phyloP scores from a whole-genome alignment of 2,113 vertebrate species.

The Pandion haliaetus region DNA sequence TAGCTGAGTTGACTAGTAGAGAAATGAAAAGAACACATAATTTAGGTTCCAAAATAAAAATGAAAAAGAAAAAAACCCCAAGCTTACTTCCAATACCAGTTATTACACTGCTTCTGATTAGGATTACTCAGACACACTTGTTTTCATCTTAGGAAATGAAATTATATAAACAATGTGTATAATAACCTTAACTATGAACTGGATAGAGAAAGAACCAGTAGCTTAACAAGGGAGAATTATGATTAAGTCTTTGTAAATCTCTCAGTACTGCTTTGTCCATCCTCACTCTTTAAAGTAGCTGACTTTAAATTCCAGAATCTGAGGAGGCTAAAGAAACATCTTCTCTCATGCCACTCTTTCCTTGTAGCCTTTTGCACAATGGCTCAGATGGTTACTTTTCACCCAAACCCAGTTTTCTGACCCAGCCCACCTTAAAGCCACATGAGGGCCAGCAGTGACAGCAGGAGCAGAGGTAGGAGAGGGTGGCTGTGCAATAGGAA shows the following conservation, averaged over 20 bases:
- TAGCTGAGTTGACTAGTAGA: neutral
- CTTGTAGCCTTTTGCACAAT: neutral
- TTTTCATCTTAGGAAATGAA: neutral
- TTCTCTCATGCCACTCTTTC: neutral
- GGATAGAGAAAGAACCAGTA: neutral
- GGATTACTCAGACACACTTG: neutral
- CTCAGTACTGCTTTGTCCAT: neutral
- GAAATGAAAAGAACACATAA: neutral
- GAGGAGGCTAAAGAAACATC: neutral
- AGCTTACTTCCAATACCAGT: neutral
- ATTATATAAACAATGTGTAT: neutral
- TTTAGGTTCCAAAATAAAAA: slow-evolving; percentile 1
- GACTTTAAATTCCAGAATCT: neutral
- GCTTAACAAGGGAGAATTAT: neutral
- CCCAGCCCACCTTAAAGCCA: neutral
- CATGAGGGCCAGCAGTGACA: neutral
- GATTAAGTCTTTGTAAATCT: neutral
- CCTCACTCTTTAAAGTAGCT: neutral
- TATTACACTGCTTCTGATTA: neutral
- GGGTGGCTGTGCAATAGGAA: neutral
- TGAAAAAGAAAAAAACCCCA: neutral
- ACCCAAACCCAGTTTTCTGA: neutral
- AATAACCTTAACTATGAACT: neutral
- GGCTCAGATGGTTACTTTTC: neutral
- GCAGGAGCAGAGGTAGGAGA: neutral